Percentiles rank a stretch among this genome's conserved stretches.
These are phyloP conservation scores for Cavia porcellus DNA, from an alignment of 2,113 vertebrate species.

Conservation along the genomic window DNA sequence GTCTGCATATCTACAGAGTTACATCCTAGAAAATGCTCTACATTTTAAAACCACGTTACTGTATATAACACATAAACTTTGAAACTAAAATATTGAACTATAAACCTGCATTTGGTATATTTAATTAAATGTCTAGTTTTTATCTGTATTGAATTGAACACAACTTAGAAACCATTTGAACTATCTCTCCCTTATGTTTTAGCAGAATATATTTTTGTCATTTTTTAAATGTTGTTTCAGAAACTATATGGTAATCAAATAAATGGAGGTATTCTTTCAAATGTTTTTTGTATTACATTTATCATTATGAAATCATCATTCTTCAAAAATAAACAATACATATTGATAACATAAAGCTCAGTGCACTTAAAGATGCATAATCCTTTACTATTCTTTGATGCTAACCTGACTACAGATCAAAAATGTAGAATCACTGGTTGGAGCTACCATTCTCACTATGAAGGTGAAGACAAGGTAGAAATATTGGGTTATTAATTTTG, in stretches of 20 bases:
- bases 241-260: background rate
- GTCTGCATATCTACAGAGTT: background rate
- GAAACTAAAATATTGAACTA: background rate
- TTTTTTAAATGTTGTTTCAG: background rate
- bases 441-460: background rate
- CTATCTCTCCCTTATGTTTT: background rate
- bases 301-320: background rate
- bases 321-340: background rate
- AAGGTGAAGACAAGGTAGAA: background rate
- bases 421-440: background rate
- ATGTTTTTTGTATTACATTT: background rate
- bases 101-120: background rate
- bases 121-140: conserved; percentile 7
- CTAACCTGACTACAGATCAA: background rate
- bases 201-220: background rate
- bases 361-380: background rate
- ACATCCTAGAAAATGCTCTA: background rate
- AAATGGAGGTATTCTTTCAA: background rate
- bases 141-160: background rate
- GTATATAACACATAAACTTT: background rate
- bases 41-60: background rate
- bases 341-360: background rate
- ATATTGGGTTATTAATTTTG: background rate
- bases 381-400: background rate
- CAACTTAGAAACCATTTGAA: background rate